phyloP scores from a whole-genome alignment of 35 echinoderm and acorn worm species.

The Chiridota heheva region DNA sequence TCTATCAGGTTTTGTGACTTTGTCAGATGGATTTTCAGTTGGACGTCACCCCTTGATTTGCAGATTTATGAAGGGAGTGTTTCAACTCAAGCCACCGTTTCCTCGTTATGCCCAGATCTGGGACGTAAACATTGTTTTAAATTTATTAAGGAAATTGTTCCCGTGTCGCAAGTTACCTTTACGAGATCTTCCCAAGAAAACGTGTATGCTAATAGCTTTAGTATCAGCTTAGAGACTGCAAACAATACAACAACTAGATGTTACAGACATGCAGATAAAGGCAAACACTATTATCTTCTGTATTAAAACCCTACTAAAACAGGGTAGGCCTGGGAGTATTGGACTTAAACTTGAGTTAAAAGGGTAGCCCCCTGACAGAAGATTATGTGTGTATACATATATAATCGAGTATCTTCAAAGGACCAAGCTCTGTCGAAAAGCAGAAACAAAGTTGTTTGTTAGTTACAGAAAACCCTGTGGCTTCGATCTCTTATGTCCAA shows the following conservation, averaged over 20 bases:
- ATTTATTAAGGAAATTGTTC: conserved; percentile 13
- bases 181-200: conserved; percentile 14
- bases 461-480: conserved; percentile 43
- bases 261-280: not conserved
- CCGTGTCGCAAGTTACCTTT: not conserved
- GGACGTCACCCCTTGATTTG: conserved; percentile 10
- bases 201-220: not conserved
- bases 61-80: conserved; percentile 23
- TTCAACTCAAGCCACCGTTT: conserved; percentile 14
- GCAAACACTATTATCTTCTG: conserved; percentile 4
- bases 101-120: conserved; percentile 24
- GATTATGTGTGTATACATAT: conserved; percentile 13
- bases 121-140: conserved; percentile 6
- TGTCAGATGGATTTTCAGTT: not conserved
- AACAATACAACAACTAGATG: conserved; percentile 8
- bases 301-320: conserved; percentile 20
- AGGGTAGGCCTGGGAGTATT: conserved; percentile 7
- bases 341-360: not conserved
- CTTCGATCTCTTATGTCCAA: conserved; percentile 29
- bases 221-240: conserved; percentile 9
- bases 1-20: not conserved
- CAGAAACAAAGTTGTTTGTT: not conserved
- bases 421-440: not conserved
- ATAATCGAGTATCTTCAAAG: conserved; percentile 2
- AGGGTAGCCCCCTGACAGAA: conserved; percentile 2